Base-by-base conservation (phyloP, 2,113 vertebrate species). In the Ophthalmolycus amberensis region DNA sequence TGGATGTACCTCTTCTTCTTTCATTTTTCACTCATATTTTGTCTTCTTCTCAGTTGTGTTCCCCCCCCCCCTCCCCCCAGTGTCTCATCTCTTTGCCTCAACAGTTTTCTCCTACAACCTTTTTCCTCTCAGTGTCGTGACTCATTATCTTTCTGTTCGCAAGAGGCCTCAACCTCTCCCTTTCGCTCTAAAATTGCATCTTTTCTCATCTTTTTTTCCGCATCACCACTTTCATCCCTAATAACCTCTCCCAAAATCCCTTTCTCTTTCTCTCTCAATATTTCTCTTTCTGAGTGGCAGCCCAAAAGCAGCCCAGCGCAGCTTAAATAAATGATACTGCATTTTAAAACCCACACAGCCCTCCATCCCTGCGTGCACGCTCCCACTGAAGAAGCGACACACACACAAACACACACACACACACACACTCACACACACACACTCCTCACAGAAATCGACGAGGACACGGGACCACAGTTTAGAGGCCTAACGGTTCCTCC, bases 281-380 rank as follows among this genome's bases (percentile, higher is more conserved):
- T 77, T 64, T 72, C 27, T 58, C n/a, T 63, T 42, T 63, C 68
- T 77, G 60, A 89, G 60, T 63, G 29, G 66, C 52, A 66, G 75
- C 74, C 60, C 68, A 77, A 87, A 81, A 56, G 65, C 73, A 44
- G 14, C 34, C 22, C 4, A 15, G 52, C 52, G 29, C 27, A 68
- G 62, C 75, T 79, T 83, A 77, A 82, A 86, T 81, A 52, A 83
- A 82, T 71, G 18, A 85, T 77, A 65, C 54, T 77, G 50, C 38
- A 34, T 69, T 79, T 82, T 48, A 73, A 66, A 64, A 62, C 1
- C 42, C 63, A 85, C 64, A 59, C 66, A 73, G 48, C 63, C 58
- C 67, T 90, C 29, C 9, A 15, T 37, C 27, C 6, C 22, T 60
- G 34, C 20, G 44, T 64, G 71, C 54, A 29, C 44, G 1, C 52